Conservation (phyloP, 2,888 invertebrate species). For the Nipponacmea schrenckii region DNA sequence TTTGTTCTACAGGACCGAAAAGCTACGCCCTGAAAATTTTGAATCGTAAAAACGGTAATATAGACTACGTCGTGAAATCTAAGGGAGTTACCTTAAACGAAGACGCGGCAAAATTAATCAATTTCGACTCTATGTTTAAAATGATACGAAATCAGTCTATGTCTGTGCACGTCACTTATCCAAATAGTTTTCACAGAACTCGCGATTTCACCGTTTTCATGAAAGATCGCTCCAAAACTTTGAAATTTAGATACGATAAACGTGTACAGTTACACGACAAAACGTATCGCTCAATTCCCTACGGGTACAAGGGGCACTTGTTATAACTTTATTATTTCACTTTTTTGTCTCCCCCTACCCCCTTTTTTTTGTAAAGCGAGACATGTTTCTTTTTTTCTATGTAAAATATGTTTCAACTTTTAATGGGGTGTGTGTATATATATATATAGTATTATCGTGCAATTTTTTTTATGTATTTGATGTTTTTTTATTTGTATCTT, state of each 20-base stretch:
- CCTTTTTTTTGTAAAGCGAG: background rate
- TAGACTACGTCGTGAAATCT: constrained; percentile 21
- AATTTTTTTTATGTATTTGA: too few species aligned
- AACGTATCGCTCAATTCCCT: background rate
- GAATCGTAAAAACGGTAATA: constrained; percentile 3
- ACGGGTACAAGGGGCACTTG: background rate
- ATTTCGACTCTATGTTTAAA: constrained; percentile 9
- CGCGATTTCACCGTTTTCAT: too few species aligned
- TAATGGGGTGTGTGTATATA: too few species aligned
- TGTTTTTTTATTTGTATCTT: too few species aligned
- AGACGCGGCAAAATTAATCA: background rate
- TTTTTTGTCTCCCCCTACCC: background rate
- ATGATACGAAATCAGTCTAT: too few species aligned
- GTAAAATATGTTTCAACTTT: too few species aligned
- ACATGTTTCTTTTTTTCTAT: too few species aligned
- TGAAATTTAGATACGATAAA: background rate
- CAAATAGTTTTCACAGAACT: too few species aligned
- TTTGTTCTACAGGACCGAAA: constrained; percentile 25
- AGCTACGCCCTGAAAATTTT: constrained; percentile 25
- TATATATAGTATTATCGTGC: too few species aligned
- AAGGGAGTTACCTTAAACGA: constrained; percentile 21
- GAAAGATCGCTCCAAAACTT: too few species aligned
- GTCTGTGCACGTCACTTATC: too few species aligned
- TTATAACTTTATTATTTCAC: background rate
- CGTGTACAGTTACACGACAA: background rate